Evolutionary conservation across 1,140 invertebrate genomes (phyloP), one percentile per base, ranked within the genome.

Genomic region (Plodia interpunctella): DNA sequence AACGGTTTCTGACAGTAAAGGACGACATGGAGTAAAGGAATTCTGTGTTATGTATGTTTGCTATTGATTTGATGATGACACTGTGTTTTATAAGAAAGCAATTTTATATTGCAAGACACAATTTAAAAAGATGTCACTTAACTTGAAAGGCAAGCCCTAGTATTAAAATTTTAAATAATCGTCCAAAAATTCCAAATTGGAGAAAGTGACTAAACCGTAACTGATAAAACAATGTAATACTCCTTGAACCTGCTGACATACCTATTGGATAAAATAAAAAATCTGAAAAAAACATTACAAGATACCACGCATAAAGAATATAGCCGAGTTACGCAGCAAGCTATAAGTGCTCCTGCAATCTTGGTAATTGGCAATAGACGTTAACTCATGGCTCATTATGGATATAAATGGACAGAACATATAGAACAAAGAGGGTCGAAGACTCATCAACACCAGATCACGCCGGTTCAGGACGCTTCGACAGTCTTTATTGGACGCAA

Each of bases 331-430:
- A 44, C 38, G 38, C 38, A 44, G 38, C n/a, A 44, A 15, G 2
- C 38, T 15, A 44, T 38, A 38, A 38, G 35, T 38, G 38, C 13
- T 44, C 38, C 63, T 38, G 63, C 66, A 73, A 72, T 74, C 67
- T 71, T 70, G 21, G 66, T 75, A 76, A 81, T 78, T 76, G 71
- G 72, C 68, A 78, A 71, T 71, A 62, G 68, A 57, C 62, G 60
- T 62, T 74, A 78, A 81, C 74, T 77, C 72, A 65, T 60, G 62
- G 52, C 66, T 72, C 70, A 78, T 78, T 78, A 72, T 69, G 57
- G 61, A 10, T 49, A 51, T 51, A 32, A 67, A 28, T 44, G 38
- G 20, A 35, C 49, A 60, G 54, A 56, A 58, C 64, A 67, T 49
- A 44, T 44, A 51, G 49, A 51, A 19, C 49, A 51, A 51, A 57